Base-by-base conservation (phyloP, 2,113 vertebrate species). In the Bos taurus region DNA sequence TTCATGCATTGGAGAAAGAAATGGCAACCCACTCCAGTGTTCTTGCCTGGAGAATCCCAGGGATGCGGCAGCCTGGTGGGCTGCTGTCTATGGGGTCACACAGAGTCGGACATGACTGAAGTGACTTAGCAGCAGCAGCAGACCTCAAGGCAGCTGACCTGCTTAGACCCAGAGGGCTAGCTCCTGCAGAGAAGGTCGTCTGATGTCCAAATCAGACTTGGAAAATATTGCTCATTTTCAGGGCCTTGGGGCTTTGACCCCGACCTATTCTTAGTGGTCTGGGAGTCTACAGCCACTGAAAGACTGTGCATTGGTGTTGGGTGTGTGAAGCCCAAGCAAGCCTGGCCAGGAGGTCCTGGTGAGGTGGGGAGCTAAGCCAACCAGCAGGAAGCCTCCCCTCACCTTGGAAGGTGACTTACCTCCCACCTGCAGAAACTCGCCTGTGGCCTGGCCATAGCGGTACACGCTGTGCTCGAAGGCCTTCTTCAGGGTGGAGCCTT, bases 401-500 rank as follows among this genome's bases (percentile, higher is more conserved):
- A 8, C 25, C 6, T 4, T 26, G 77, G 54, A 36, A 25, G 9
- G 77, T 85, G 93, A 98, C 92, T 2, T 99, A 99, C 99, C 99
- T 33, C 99, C 99, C 59, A 99, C 99, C 97, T 99, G 99, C 7
- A 99, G 99, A 98, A 99, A 99, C 93, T 99, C 99, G 3, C 99
- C 99, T 0, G 97, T 99, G 97, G 97, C 98, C n/a, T 28, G 56
- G 30, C 99, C 99, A 0, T 99, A 98, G 33, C 99, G 98, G 60
- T 7, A 91, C 60, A 99, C 99, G 0, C 99, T 99, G 97, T 99
- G 99, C 92, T 99, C 99, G 56, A 99, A 99, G 67, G 98, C 99
- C 86, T 99, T 98, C 96, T 98, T 99, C 97, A 99, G 98, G 0
- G 99, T 99, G 77, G 99, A 99, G 33, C 99, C 99, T 46, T 98